These are phyloP conservation scores for Piaya cayana DNA, from an alignment of 2,113 vertebrate genomes.

Conservation along the genomic window DNA sequence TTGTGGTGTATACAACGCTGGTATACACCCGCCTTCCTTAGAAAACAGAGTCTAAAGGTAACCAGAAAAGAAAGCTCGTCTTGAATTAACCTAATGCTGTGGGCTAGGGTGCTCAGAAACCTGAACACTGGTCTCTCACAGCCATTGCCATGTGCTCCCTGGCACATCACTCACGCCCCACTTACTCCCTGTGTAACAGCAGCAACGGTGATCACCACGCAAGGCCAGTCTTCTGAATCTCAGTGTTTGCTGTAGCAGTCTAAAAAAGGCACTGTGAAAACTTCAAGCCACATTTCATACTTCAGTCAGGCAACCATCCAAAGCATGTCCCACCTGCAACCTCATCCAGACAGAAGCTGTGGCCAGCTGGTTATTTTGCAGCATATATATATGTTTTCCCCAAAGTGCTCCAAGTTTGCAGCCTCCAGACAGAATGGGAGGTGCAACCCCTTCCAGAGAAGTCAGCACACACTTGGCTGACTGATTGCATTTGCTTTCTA, in stretches of 20 bases:
- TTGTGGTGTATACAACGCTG: too few relatives aligned
- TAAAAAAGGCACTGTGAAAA: not conserved
- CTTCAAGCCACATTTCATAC: not conserved
- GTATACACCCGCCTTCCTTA: not conserved
- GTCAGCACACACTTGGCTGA: not conserved
- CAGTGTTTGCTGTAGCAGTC: not conserved
- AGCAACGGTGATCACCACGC: not conserved
- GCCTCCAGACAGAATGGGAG: not conserved
- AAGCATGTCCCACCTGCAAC: not conserved
- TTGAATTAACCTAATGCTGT: not conserved
- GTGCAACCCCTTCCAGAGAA: not conserved
- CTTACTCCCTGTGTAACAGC: not conserved
- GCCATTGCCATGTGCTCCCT: not conserved
- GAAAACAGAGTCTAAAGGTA: not conserved
- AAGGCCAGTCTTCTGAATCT: not conserved
- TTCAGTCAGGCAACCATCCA: not conserved
- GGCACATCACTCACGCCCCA: not conserved
- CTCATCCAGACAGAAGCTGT: not conserved
- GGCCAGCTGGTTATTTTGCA: not conserved
- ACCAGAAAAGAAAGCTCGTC: not conserved
- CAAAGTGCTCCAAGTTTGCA: not conserved
- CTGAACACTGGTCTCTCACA: not conserved
- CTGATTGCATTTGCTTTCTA: not conserved
- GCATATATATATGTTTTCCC: fast-evolving
- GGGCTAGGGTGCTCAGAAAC: not conserved